These are phyloP conservation scores for Clarias gariepinus DNA, from an alignment of 2,113 vertebrate genomes.

Conservation along the genomic window DNA sequence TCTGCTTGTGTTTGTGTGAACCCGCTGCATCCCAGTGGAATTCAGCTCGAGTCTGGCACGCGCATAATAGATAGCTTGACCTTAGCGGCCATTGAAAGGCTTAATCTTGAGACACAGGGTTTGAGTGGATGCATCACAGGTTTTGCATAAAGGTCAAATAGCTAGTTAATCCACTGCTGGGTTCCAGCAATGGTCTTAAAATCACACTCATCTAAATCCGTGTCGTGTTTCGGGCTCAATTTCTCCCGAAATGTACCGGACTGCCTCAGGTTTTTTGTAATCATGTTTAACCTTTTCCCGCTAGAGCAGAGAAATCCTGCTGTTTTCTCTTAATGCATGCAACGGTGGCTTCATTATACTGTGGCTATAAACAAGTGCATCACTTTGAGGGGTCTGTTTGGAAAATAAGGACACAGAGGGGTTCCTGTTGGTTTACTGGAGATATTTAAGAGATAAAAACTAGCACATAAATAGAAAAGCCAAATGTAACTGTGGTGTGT, in stretches of 20 bases:
- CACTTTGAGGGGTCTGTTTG: neutral
- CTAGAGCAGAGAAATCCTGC: neutral
- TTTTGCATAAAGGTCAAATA: slow-evolving; percentile 62
- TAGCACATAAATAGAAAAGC: neutral
- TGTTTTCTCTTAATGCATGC: neutral
- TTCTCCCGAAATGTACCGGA: neutral
- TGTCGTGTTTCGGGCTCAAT: slow-evolving; percentile 2
- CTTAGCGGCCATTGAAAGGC: slow-evolving; percentile 55
- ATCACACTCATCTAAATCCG: slow-evolving; percentile 16
- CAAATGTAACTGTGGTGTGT: neutral
- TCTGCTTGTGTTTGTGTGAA: slow-evolving; percentile 36
- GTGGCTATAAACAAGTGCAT: neutral
- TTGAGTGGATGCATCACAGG: slow-evolving; percentile 49
- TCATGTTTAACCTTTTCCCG: neutral
- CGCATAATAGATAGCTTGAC: slow-evolving; percentile 51
- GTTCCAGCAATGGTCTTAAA: slow-evolving; percentile 25
- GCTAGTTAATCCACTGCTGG: slow-evolving; percentile 59
- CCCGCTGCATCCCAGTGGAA: slow-evolving; percentile 13
- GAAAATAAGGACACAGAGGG: neutral
- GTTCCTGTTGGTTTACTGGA: neutral
- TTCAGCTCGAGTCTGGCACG: slow-evolving; percentile 27
- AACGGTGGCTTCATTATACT: neutral
- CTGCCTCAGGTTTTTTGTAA: neutral
- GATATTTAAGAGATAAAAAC: neutral
- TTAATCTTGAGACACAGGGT: slow-evolving; percentile 62